These are phyloP conservation scores for Neogobius melanostomus DNA, from an alignment of 2,113 vertebrate genomes.

Conservation along the genomic window DNA sequence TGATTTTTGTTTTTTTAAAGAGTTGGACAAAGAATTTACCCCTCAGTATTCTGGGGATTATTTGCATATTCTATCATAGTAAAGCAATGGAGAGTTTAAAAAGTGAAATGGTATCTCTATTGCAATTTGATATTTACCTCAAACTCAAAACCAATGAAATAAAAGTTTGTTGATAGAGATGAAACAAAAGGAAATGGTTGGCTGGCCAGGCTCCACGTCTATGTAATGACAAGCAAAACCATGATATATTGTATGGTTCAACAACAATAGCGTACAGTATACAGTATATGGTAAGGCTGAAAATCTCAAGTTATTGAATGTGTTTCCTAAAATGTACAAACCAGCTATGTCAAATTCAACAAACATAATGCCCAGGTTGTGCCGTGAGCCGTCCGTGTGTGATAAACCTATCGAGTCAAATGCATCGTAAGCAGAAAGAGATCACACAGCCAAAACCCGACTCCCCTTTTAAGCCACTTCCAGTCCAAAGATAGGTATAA, in stretches of 20 bases:
- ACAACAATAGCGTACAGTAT: neutral
- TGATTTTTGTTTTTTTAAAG: too few species aligned
- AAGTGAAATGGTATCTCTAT: neutral
- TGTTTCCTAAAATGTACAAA: neutral
- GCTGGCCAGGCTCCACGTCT: neutral
- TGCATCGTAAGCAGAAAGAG: slow-evolving; percentile 23
- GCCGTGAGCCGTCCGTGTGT: slow-evolving; percentile 40
- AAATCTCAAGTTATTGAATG: slow-evolving; percentile 5
- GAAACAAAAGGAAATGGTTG: neutral
- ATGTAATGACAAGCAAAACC: slow-evolving; percentile 28
- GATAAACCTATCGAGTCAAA: slow-evolving; percentile 29
- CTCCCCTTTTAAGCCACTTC: slow-evolving; percentile 9
- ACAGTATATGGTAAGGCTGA: neutral
- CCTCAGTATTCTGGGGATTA: too few species aligned
- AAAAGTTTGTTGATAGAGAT: too few species aligned
- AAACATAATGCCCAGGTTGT: slow-evolving; percentile 10
- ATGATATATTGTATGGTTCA: neutral
- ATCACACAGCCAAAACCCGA: slow-evolving; percentile 22
- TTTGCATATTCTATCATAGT: too few species aligned
- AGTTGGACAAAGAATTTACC: too few species aligned
- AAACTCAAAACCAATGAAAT: neutral
- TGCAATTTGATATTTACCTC: neutral
- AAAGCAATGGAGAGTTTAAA: too few species aligned
- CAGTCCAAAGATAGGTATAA: slow-evolving; percentile 35
- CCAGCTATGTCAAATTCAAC: slow-evolving; percentile 8